Percentiles rank a stretch among this genome's conserved stretches.
phyloP scores from a whole-genome alignment of 1,140 invertebrate genomes.

The Steinernema feltiae region DNA sequence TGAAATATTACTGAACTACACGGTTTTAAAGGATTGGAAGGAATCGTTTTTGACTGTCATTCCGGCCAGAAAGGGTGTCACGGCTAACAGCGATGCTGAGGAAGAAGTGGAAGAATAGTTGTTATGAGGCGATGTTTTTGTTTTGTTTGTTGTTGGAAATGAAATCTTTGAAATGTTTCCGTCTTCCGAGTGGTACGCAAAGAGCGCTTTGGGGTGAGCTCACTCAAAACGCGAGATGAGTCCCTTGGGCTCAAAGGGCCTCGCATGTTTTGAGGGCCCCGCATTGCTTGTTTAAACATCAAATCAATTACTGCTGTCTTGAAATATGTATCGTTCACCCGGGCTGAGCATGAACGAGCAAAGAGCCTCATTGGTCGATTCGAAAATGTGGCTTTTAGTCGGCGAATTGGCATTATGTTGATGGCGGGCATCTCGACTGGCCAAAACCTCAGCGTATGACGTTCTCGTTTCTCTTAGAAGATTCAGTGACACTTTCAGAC shows the following conservation, averaged over 20 bases:
- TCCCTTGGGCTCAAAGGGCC: too few species aligned
- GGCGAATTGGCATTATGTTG: background rate
- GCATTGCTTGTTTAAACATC: background rate
- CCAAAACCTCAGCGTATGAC: background rate
- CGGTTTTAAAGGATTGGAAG: constrained; percentile 75
- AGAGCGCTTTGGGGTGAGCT: too few species aligned
- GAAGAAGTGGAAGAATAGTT: constrained; percentile 4
- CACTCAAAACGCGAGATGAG: too few species aligned
- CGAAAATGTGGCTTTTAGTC: background rate
- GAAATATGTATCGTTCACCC: background rate
- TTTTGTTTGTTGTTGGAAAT: too few species aligned
- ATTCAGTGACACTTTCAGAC: too few species aligned
- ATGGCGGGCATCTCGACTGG: background rate
- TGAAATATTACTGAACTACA: constrained; percentile 75
- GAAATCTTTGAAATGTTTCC: too few species aligned
- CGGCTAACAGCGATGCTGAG: constrained; percentile 25
- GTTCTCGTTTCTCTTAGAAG: background rate
- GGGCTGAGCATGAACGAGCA: background rate
- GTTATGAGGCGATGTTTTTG: too few species aligned
- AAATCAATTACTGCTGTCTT: background rate
- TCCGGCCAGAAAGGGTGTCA: constrained; percentile 61
- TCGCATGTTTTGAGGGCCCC: background rate
- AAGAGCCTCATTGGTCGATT: too few species aligned
- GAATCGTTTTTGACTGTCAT: constrained; percentile 73
- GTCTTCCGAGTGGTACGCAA: too few species aligned